Base-by-base conservation (phyloP, 2,888 invertebrate genomes). In the Drosophila pegasa region DNA sequence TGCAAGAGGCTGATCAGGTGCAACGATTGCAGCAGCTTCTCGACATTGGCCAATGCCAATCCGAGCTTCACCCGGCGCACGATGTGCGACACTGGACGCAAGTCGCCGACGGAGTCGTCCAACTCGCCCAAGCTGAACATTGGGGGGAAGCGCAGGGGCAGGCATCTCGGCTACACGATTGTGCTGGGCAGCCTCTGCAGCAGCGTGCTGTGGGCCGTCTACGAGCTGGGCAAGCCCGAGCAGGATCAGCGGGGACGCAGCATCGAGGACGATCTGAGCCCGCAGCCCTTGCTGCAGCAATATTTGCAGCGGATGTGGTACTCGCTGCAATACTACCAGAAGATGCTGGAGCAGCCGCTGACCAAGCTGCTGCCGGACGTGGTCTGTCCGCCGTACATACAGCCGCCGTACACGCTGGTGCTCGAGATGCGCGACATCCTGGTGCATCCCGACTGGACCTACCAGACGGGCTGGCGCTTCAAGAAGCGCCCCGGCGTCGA, bases 361-460 rank as follows among this genome's bases (percentile, higher is more conserved):
- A 95, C 98, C 71, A 97, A 97, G 91, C 92, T 99, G 16, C 93
- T 99, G 62, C 99, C 99, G 2, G 99, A 99, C 92, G 96, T 97
- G 0, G 91, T 99, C 12, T 95, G 95, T 51, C 94, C 96, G 65
- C 99, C 99, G 0, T 99, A 98, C 91, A 93, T 94, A 67, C 99
- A 99, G 92, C 99, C 99, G 7, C 96, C 97, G 0, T 99, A 99
- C 92, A 99, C 99, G 0, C 93, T 99, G 31, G 96, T 99, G 25
- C 93, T 99, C 63, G 99, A 99, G 93, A 95, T 99, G 93, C 98
- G 97, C 29, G 99, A 98, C 89, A 95, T 99, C 6, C 93, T 99
- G 18, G 97, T 99, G 10, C 98, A 99, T 92, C 99, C 99, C 0
- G 99, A 99, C 91, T 99, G 99, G 99, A 98, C 98, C 91, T 98